These are phyloP conservation scores for Sarotherodon lohbergeri DNA, from an alignment of 2,113 vertebrate species.

Conservation along the genomic window DNA sequence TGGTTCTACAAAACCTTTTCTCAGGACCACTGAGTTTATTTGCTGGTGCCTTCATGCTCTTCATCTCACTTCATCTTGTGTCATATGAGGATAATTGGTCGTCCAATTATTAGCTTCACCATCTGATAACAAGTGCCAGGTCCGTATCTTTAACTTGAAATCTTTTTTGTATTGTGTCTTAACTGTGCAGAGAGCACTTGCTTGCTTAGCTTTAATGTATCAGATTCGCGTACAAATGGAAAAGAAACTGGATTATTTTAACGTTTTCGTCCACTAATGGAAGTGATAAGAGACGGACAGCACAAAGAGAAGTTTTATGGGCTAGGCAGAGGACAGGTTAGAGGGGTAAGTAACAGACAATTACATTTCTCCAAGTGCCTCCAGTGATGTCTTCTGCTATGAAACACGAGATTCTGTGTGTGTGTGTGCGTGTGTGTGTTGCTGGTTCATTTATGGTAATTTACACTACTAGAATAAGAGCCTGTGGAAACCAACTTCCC, in stretches of 20 bases:
- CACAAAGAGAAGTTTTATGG: not conserved
- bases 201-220: not conserved
- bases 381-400: not conserved
- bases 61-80: not conserved
- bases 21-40: not conserved
- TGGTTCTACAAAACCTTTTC: not conserved
- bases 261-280: not conserved
- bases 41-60: accelerated
- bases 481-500: constrained; percentile 19
- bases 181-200: not conserved
- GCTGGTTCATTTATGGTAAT: constrained; percentile 7
- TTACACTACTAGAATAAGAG: constrained; percentile 28
- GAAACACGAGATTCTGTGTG: not conserved
- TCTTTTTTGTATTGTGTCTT: not conserved
- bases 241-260: not conserved
- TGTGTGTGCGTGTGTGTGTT: not conserved
- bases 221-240: not conserved
- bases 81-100: not conserved
- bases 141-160: not conserved
- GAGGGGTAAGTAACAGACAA: not conserved
- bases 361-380: not conserved
- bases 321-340: not conserved
- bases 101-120: not conserved
- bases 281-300: not conserved
- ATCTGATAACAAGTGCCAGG: not conserved